Evolutionary conservation across 2,888 invertebrate genomes (phyloP).

Genomic region (Anthrax anthrax): DNA sequence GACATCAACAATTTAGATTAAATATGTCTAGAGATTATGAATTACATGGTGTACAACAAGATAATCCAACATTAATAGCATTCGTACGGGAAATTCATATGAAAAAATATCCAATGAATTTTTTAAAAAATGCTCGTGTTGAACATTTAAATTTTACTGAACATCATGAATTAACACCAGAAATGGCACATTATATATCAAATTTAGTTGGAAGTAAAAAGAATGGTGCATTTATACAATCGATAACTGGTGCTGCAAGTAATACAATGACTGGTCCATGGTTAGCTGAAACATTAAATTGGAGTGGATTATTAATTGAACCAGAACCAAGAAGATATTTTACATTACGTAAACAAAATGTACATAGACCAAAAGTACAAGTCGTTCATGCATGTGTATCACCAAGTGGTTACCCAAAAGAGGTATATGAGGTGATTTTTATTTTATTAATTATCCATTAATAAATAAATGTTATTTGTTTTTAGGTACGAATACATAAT

Average conservation of each 20-base stretch:
- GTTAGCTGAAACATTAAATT: conserved; percentile 53
- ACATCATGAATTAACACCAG: conserved; percentile 25
- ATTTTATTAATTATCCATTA: background rate
- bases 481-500: conserved; percentile 37
- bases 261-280: conserved; percentile 51
- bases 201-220: conserved; percentile 29
- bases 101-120: conserved; percentile 32
- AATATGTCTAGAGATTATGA: conserved; percentile 71
- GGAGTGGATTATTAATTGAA: conserved; percentile 63
- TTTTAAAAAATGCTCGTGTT: conserved; percentile 19
- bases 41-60: conserved; percentile 56
- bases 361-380: conserved; percentile 42
- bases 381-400: conserved; percentile 68
- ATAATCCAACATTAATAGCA: conserved; percentile 56
- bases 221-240: conserved; percentile 60
- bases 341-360: conserved; percentile 43
- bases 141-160: conserved; percentile 23
- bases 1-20: conserved; percentile 61
- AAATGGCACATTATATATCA: conserved; percentile 30
- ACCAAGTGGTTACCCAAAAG: conserved; percentile 58
- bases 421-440: conserved; percentile 36
- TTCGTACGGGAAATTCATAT: conserved; percentile 62
- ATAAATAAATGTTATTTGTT: background rate
- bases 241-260: conserved; percentile 42
- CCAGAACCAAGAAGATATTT: conserved; percentile 67